Percentiles rank a stretch among this genome's conserved stretches.
phyloP scores from a whole-genome alignment of 2,888 invertebrate genomes.

The Xanthia togata region DNA sequence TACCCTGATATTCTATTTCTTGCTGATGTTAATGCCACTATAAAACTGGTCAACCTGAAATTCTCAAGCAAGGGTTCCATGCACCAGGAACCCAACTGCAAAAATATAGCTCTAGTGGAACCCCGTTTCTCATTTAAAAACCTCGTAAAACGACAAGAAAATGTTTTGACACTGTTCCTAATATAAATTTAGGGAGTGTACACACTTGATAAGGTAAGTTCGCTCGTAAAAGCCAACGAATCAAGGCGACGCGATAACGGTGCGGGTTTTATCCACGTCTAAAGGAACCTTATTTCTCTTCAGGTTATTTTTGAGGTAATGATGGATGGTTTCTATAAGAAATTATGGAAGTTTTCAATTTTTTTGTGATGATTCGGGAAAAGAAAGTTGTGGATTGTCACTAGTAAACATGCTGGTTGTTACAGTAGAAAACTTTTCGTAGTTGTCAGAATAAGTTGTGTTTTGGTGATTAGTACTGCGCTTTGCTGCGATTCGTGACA shows the following conservation, averaged over 20 bases:
- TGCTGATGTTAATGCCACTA: background rate
- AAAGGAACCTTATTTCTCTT: constrained; percentile 54
- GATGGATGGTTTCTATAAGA: constrained; percentile 52
- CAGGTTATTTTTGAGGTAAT: constrained; percentile 52
- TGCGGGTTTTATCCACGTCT: constrained; percentile 52
- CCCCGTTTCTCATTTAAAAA: constrained; percentile 79
- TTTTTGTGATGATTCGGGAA: constrained; percentile 12
- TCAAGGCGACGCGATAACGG: constrained; percentile 65
- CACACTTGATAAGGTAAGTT: constrained; percentile 67
- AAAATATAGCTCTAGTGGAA: constrained; percentile 65
- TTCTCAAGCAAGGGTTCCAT: constrained; percentile 32
- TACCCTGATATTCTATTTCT: background rate
- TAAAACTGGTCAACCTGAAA: constrained; percentile 21
- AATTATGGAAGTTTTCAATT: constrained; percentile 6
- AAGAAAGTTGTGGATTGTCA: background rate
- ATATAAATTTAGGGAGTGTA: constrained; percentile 72
- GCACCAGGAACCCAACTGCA: constrained; percentile 63
- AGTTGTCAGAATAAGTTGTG: background rate
- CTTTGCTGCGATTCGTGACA: background rate
- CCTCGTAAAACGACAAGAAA: constrained; percentile 79
- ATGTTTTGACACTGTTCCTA: constrained; percentile 81
- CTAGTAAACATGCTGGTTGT: background rate
- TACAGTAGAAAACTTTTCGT: no score
- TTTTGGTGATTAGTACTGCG: background rate
- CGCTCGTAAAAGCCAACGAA: constrained; percentile 68